Evolutionary conservation across 2,888 invertebrate species (phyloP), one percentile per base, ranked within the genome.

Genomic region (Atrina japonica): DNA sequence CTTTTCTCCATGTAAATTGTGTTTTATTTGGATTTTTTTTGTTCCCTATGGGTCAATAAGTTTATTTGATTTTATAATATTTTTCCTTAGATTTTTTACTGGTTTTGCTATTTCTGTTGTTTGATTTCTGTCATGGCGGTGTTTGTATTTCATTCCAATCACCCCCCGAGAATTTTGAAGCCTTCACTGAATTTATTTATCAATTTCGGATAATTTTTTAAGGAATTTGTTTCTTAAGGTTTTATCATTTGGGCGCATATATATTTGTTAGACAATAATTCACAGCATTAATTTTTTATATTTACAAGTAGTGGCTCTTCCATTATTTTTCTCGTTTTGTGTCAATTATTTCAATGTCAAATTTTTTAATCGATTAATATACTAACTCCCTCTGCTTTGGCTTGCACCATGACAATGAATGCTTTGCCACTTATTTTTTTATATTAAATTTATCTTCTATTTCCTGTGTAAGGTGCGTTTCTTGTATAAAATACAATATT

Each of bases 1-100:
- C 59, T 49, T n/a, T 23, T n/a, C n/a, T 49, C 59, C 66, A 66
- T 59, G 58, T 66, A 41, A 23, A 66, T 60, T 66, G 50, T 50
- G 7, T 14, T 41, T 18, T 50, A 14, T 41, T 50, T 30, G 6
- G 30, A 25, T 64, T 35, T 64, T 50, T 49, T 11, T 18, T 35
- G n/a, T n/a, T n/a, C 43, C 3, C 59, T 41, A 67, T 14, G 50
- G 47, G 25, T 43, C 53, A 45, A 40, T 29, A 11, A 11, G 29
- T 2, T 30, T 66, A 49, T 9, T 45, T 29, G 7, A 21, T 29
- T 43, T 56, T 43, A 47, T 29, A 27, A 9, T 7, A n/a, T n/a
- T 7, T 47, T 47, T 47, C n/a, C 6, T 14, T 6, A 18, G n/a
- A 16, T n/a, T 47, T n/a, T 47, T 47, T 14, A 21, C 16, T 47